Evolutionary conservation across 2,888 invertebrate species (phyloP).

Genomic region (Byasa hedistus): DNA sequence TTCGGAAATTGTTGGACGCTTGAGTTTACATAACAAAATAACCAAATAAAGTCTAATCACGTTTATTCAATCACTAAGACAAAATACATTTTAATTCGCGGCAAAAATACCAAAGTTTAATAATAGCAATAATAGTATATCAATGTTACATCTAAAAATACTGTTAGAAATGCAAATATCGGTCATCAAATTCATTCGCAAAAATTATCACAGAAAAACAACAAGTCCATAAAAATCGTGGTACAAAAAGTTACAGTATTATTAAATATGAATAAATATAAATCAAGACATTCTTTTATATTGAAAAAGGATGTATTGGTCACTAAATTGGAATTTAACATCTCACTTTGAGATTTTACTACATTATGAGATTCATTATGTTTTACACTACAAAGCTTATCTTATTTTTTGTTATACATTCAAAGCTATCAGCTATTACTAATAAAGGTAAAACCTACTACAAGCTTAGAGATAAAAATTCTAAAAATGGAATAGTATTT

Average conservation of each 20-base stretch:
- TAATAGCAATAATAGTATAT: slow-evolving; percentile 47
- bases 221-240: slow-evolving; percentile 38
- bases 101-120: slow-evolving; percentile 36
- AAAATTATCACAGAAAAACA: slow-evolving; percentile 63
- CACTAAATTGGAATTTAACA: not conserved
- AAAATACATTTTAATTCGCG: slow-evolving; percentile 16
- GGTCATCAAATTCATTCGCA: slow-evolving; percentile 34
- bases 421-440: slow-evolving; percentile 22
- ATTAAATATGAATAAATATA: slow-evolving; percentile 33
- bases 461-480: slow-evolving; percentile 38
- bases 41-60: slow-evolving; percentile 51
- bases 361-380: slow-evolving; percentile 25
- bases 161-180: slow-evolving; percentile 46
- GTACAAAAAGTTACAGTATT: slow-evolving; percentile 23
- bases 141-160: slow-evolving; percentile 54
- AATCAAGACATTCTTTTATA: slow-evolving; percentile 17
- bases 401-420: no score
- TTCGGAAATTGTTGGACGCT: slow-evolving; percentile 40
- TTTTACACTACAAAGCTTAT: slow-evolving; percentile 1
- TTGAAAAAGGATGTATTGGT: slow-evolving; percentile 31
- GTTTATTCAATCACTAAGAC: slow-evolving; percentile 47
- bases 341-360: not conserved
- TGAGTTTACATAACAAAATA: slow-evolving; percentile 62
- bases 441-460: slow-evolving; percentile 34
- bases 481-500: slow-evolving; percentile 47